Conservation (phyloP, 2,888 invertebrate species). For the Stictocephala bisonia region DNA sequence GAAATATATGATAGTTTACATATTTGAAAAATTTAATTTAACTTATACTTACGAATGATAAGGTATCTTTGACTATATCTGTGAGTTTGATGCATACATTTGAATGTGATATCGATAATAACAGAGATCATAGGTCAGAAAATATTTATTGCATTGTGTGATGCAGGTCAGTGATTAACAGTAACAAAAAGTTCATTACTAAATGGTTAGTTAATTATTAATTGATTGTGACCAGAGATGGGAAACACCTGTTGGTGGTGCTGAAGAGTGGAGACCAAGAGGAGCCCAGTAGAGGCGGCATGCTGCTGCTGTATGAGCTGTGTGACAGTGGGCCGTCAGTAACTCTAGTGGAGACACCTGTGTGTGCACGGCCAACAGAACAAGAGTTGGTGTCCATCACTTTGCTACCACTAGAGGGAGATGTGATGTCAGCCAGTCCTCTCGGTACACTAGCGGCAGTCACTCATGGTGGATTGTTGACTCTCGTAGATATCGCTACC, state of each 20-base stretch:
- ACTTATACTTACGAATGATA: no score
- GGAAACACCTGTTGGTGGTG: slow-evolving; percentile 74
- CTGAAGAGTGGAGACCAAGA: slow-evolving; percentile 64
- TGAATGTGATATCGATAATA: no score
- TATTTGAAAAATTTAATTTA: no score
- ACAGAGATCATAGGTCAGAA: no score
- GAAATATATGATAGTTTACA: no score
- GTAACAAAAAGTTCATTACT: no score
- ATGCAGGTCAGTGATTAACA: no score
- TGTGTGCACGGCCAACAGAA: slow-evolving; percentile 43
- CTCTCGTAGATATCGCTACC: slow-evolving; percentile 78
- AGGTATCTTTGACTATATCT: no score
- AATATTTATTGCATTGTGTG: no score
- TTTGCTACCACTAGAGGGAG: slow-evolving; percentile 48
- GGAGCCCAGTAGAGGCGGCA: slow-evolving; percentile 62
- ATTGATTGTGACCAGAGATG: no score
- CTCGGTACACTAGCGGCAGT: slow-evolving; percentile 76
- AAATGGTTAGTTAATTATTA: no score
- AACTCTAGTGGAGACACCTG: slow-evolving; percentile 48
- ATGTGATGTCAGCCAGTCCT: slow-evolving; percentile 34
- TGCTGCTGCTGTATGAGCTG: slow-evolving; percentile 70
- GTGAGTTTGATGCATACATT: no score
- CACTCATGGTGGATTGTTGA: slow-evolving; percentile 79
- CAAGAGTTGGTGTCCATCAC: slow-evolving; percentile 46
- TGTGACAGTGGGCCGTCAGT: slow-evolving; percentile 63